Conservation (phyloP, 2,888 invertebrate genomes). For the Drosophila melanocephala region DNA sequence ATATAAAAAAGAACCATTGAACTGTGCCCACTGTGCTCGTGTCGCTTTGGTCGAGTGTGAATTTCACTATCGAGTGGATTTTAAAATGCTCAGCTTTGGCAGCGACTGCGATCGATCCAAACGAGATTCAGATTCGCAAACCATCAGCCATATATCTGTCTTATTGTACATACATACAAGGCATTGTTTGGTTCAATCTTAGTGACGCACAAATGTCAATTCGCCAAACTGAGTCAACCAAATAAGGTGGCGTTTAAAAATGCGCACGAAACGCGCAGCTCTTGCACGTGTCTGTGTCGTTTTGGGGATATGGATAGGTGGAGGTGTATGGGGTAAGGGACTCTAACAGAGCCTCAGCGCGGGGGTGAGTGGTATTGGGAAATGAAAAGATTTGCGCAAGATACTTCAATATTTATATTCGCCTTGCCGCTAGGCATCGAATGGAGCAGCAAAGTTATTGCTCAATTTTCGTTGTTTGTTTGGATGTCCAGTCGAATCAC, state of each 20-base stretch:
- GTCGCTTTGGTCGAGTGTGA: constrained; percentile 40
- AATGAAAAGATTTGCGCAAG: constrained; percentile 29
- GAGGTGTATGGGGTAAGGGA: too few species aligned
- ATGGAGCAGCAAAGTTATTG: constrained; percentile 29
- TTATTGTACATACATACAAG: constrained; percentile 39
- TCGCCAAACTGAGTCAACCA: constrained; percentile 39
- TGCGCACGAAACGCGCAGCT: constrained; percentile 51
- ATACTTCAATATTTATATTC: constrained; percentile 43
- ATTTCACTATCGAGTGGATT: constrained; percentile 49
- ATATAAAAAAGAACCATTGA: background rate
- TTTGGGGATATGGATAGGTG: background rate
- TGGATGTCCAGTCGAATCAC: constrained; percentile 5
- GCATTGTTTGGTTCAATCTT: constrained; percentile 43
- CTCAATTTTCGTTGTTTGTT: constrained; percentile 39
- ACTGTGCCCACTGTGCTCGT: constrained; percentile 16
- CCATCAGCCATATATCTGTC: constrained; percentile 12
- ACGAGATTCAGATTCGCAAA: constrained; percentile 20
- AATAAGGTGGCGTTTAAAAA: constrained; percentile 70
- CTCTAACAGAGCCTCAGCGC: background rate
- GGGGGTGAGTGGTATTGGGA: background rate
- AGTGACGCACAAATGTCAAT: constrained; percentile 47
- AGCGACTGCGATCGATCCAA: constrained; percentile 32
- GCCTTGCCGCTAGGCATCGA: background rate
- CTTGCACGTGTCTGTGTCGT: constrained; percentile 55
- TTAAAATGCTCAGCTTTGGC: constrained; percentile 73